Evolutionary conservation across 2,797 vertebrate genomes (phyloP).

Genomic region (Psittacula echo): DNA sequence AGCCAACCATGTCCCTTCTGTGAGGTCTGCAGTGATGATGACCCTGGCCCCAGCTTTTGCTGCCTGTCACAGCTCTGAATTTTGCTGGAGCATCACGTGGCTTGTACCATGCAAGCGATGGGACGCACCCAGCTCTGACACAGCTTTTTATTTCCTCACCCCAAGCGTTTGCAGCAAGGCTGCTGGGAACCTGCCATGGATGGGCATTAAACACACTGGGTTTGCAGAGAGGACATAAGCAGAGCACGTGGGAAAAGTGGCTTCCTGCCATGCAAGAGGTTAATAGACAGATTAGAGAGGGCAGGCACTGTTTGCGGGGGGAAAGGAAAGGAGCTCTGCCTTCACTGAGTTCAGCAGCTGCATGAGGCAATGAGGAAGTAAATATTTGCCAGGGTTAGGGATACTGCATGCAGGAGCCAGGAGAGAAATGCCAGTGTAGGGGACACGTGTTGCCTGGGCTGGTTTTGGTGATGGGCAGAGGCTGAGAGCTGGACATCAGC

Average conservation of each 20-base stretch:
- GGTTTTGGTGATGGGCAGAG: rapidly evolving
- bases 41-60: neutral
- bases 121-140: rapidly evolving
- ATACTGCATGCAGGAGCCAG: neutral
- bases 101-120: neutral
- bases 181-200: neutral
- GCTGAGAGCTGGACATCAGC: neutral
- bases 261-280: conserved; percentile 51
- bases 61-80: neutral
- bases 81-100: neutral
- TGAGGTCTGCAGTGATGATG: neutral
- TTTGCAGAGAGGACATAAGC: neutral
- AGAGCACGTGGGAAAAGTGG: conserved; percentile 28
- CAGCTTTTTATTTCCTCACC: neutral
- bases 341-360: conserved; percentile 27
- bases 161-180: neutral
- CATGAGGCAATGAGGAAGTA: neutral
- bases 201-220: neutral
- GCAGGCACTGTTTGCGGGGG: neutral
- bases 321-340: neutral
- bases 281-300: conserved; percentile 64
- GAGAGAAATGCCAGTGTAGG: neutral
- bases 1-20: neutral
- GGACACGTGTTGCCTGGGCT: rapidly evolving
- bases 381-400: conserved; percentile 43